A percentile compares a stretch with the other conserved stretches of the same genome.
These are phyloP conservation scores for Montifringilla adamsi DNA, from an alignment of 2,113 vertebrate species.

Conservation along the genomic window DNA sequence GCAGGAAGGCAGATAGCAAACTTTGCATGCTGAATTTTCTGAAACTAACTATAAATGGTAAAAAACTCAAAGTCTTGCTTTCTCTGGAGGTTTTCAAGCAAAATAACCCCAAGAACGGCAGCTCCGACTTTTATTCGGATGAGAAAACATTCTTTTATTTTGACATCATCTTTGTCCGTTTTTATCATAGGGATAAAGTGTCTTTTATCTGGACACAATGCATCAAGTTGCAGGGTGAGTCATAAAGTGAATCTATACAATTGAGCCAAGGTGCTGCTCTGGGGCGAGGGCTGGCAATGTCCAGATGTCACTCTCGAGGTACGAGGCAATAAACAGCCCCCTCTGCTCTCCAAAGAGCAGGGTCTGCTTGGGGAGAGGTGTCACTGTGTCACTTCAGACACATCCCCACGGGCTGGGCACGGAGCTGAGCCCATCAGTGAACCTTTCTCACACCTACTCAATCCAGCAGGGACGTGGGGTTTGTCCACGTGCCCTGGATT, in stretches of 20 bases:
- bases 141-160: conserved; percentile 73
- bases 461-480: background rate
- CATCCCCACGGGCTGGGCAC: background rate
- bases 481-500: background rate
- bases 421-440: background rate
- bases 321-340: background rate
- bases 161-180: conserved; percentile 60
- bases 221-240: conserved; percentile 65
- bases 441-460: background rate
- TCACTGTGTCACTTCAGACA: background rate
- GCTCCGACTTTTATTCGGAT: conserved; percentile 59
- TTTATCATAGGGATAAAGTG: conserved; percentile 68
- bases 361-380: background rate
- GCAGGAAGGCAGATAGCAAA: conserved; percentile 19
- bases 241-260: conserved; percentile 46
- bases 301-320: conserved; percentile 29
- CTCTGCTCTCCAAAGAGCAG: background rate
- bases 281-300: conserved; percentile 22
- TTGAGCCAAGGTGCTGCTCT: conserved; percentile 33
- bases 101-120: conserved; percentile 61
- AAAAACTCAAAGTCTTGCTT: conserved; percentile 69
- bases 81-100: conserved; percentile 69
- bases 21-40: conserved; percentile 56
- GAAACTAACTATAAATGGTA: conserved; percentile 75
- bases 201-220: conserved; percentile 72